These are phyloP conservation scores for Drosophila mimica DNA, from an alignment of 2,888 invertebrate species.

Conservation along the genomic window DNA sequence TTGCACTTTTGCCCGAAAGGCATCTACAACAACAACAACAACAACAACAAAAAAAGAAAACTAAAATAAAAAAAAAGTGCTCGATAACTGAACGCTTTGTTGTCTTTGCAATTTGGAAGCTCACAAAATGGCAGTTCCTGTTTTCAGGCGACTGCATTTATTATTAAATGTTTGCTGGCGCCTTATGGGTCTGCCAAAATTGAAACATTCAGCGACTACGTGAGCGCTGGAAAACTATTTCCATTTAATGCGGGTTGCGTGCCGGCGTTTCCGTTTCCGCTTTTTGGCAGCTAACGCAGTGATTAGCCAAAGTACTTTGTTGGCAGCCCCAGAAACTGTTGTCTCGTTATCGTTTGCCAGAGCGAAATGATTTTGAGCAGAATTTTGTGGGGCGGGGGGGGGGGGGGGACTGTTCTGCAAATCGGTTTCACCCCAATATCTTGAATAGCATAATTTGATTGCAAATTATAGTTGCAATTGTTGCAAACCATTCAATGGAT, in stretches of 20 bases:
- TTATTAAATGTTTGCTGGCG: conserved; percentile 71
- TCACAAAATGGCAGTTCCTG: conserved; percentile 28
- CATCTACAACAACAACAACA: conserved; percentile 14
- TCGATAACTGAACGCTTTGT: conserved; percentile 32
- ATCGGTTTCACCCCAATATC: conserved; percentile 7
- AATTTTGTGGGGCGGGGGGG: neutral
- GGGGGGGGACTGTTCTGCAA: neutral
- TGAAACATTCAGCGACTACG: conserved; percentile 72
- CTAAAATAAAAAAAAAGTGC: conserved; percentile 33
- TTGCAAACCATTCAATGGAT: conserved; percentile 17
- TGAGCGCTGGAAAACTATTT: conserved; percentile 47
- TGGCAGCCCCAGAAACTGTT: conserved; percentile 32
- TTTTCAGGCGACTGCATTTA: conserved; percentile 52
- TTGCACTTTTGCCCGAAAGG: conserved; percentile 63
- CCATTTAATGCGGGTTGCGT: conserved; percentile 52
- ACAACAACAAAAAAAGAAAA: conserved; percentile 24
- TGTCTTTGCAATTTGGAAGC: conserved; percentile 44
- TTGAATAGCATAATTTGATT: neutral
- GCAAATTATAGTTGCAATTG: conserved; percentile 15
- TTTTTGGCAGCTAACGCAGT: conserved; percentile 48
- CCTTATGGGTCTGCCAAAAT: conserved; percentile 74
- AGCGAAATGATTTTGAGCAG: neutral
- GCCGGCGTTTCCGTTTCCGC: conserved; percentile 52
- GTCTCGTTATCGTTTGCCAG: conserved; percentile 20
- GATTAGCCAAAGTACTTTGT: conserved; percentile 74